Percentiles rank a stretch among this genome's conserved stretches.
phyloP scores from a whole-genome alignment of 2,113 vertebrate species.

The Nettapus auritus region DNA sequence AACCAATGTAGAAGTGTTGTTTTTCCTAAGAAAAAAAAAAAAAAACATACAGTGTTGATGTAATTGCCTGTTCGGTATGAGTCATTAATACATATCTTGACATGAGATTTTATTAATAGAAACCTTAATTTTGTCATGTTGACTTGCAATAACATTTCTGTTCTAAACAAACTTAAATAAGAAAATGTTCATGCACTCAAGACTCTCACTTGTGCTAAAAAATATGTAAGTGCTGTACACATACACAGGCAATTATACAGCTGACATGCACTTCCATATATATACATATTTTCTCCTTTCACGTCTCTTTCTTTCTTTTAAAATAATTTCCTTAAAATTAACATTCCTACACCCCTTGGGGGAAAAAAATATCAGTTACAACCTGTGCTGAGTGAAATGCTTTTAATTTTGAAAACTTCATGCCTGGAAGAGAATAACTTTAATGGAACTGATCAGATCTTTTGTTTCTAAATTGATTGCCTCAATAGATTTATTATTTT shows the following conservation, averaged over 20 bases:
- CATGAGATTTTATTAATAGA: slow-evolving; percentile 43
- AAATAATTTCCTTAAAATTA: not conserved
- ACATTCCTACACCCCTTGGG: not conserved
- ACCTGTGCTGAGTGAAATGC: slow-evolving; percentile 9
- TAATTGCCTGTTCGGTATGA: slow-evolving; percentile 21
- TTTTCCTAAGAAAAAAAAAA: not conserved
- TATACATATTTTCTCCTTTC: not conserved
- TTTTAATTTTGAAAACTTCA: slow-evolving; percentile 54
- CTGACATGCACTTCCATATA: not conserved
- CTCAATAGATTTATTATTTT: slow-evolving; percentile 64
- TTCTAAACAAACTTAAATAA: slow-evolving; percentile 27
- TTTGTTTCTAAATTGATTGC: slow-evolving; percentile 62
- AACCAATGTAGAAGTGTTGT: not conserved
- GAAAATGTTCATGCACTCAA: not conserved
- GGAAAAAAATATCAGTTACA: not conserved
- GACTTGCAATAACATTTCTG: not conserved
- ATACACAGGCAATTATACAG: not conserved
- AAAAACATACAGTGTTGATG: not conserved
- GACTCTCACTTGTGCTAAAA: not conserved
- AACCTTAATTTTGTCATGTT: slow-evolving; percentile 42
- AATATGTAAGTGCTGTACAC: not conserved
- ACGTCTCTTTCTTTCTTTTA: not conserved
- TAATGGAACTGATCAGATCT: slow-evolving; percentile 58
- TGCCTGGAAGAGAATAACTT: slow-evolving; percentile 21
- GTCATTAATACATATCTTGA: slow-evolving; percentile 1